Base-by-base conservation (phyloP, 2,113 vertebrate species). In the Labrus mixtus region DNA sequence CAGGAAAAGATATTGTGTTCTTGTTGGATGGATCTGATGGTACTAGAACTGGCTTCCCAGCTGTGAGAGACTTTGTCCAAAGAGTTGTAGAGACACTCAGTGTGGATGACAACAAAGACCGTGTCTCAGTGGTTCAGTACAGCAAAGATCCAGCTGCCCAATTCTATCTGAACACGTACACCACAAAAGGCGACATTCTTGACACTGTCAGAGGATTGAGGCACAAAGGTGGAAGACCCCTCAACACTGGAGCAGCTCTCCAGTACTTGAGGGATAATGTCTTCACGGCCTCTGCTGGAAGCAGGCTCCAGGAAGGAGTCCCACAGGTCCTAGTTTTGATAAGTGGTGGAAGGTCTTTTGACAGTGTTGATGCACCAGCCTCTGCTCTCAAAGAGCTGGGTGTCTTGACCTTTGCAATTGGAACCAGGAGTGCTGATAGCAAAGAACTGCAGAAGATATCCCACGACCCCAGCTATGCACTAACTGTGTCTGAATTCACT, bases 161-260 rank as follows among this genome's bases (percentile, higher is more conserved):
- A 2, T 89, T 89, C 86, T 57, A 79, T 63, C 64, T 91, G 48
- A 90, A 88, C 43, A 81, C 82, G 2, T 78, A 84, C 61, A 71
- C n/a, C 7, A 66, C n/a, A 20, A 85, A 68, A 75, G 48, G 58
- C 3, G 64, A 90, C 22, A 60, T 90, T 55, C 56, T 89, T 43
- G 48, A 62, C 23, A 53, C 46, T 3, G 25, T 91, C 29, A 73
- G 63, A 76, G 48, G 57, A 1, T 50, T 91, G 62, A 81, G 65
- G 43, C 73, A 79, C 77, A 91, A 65, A 73, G 76, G 84, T 2
- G 84, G 90, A 65, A 94, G 82, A 74, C 19, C 88, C 10, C 92
- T 96, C 69, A 96, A 96, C 56, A 85, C 95, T 19, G 96, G 95
- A 73, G 91, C 84, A 0, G 89, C 89, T 43, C 90, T 97, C 67